Evolutionary conservation across 2,113 vertebrate genomes (phyloP).

Genomic region (Aptenodytes patagonicus): DNA sequence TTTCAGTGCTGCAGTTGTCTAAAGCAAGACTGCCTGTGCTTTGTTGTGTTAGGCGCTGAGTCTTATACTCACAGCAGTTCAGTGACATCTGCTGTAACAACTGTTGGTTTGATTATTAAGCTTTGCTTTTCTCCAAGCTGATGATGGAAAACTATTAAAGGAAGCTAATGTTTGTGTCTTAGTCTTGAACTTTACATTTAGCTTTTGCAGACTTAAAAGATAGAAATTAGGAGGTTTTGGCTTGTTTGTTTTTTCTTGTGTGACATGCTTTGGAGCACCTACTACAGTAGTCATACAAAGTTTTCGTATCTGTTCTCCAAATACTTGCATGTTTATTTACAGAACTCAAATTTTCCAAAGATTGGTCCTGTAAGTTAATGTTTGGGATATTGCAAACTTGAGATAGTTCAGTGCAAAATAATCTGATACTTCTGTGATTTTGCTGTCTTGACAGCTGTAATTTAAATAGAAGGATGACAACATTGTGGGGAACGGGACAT

Average conservation of each 20-base stretch:
- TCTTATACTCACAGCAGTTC: background rate
- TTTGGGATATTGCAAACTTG: background rate
- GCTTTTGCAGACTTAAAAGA: background rate
- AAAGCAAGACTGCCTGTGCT: background rate
- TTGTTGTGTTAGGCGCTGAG: accelerated
- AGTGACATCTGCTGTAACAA: background rate
- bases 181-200: background rate
- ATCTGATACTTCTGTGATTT: background rate
- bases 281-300: background rate
- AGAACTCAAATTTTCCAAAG: background rate
- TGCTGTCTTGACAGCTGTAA: background rate
- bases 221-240: background rate
- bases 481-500: background rate
- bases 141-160: background rate
- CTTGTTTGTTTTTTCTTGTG: background rate
- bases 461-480: background rate
- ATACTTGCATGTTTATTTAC: background rate
- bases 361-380: background rate
- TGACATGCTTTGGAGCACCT: background rate
- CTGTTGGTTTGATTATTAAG: background rate
- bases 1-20: background rate
- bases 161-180: background rate
- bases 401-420: background rate
- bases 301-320: background rate
- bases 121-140: background rate